phyloP scores from a whole-genome alignment of 1,140 invertebrate species.

The Latrodectus geometricus region DNA sequence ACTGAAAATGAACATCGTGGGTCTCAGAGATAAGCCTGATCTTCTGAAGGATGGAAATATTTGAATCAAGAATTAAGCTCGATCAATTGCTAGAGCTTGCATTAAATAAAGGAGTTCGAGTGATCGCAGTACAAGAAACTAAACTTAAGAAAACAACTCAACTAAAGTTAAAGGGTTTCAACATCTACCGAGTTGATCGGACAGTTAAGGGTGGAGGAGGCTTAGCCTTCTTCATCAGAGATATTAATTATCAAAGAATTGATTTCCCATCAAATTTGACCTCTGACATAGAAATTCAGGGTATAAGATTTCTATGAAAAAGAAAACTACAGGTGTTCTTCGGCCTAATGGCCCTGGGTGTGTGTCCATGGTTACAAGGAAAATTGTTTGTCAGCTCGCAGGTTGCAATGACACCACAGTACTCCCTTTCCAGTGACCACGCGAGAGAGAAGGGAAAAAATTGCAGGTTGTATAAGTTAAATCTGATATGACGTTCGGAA shows the following conservation, averaged over 20 bases:
- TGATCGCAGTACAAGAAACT: background rate
- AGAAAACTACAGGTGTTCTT: too few species aligned
- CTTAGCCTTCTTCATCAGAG: background rate
- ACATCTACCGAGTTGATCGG: background rate
- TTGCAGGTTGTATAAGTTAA: too few species aligned
- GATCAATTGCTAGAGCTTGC: background rate
- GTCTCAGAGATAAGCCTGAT: too few species aligned
- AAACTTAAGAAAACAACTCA: background rate
- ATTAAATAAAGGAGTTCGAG: background rate
- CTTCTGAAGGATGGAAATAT: too few species aligned
- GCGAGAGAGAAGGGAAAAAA: too few species aligned
- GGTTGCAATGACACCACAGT: too few species aligned
- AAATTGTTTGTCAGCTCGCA: too few species aligned
- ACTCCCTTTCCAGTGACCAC: too few species aligned
- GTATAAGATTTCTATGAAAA: background rate
- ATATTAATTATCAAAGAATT: background rate
- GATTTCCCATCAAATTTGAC: background rate
- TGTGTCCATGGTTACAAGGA: too few species aligned
- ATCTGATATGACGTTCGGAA: too few species aligned
- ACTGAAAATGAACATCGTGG: too few species aligned
- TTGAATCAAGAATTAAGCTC: background rate
- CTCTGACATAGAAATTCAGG: slow-evolving; percentile 6
- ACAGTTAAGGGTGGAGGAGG: background rate
- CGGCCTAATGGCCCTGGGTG: too few species aligned
- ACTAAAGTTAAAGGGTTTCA: background rate